These are phyloP conservation scores for Rhegmatorhina hoffmannsi DNA, from an alignment of 2,113 vertebrate species.

Conservation along the genomic window DNA sequence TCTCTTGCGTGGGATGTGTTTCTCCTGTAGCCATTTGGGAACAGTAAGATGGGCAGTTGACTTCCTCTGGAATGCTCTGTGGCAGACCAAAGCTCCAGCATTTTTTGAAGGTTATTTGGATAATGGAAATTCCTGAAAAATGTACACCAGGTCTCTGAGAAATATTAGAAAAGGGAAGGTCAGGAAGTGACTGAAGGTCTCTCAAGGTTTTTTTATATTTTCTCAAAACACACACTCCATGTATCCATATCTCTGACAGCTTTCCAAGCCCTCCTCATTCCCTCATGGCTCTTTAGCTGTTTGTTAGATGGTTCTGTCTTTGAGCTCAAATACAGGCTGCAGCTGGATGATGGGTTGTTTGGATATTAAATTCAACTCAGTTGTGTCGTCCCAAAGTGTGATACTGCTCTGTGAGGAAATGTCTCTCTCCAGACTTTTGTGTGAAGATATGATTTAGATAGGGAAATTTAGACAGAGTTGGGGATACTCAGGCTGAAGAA, in stretches of 20 bases:
- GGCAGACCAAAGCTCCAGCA: not conserved
- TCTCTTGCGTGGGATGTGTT: constrained; percentile 61
- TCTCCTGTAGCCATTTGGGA: constrained; percentile 43
- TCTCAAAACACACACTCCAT: not conserved
- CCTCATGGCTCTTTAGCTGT: not conserved
- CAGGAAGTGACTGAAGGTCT: constrained; percentile 36
- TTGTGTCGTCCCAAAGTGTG: accelerated
- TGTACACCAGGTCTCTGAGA: not conserved
- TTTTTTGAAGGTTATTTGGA: constrained; percentile 34
- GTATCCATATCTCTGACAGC: not conserved
- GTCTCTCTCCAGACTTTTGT: not conserved
- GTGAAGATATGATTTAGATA: not conserved
- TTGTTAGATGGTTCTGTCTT: not conserved
- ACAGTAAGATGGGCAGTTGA: constrained; percentile 40
- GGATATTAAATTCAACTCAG: not conserved
- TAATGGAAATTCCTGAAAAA: constrained; percentile 30
- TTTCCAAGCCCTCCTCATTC: not conserved
- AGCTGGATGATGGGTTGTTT: not conserved
- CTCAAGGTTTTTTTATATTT: constrained; percentile 42
- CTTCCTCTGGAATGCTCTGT: constrained; percentile 34
- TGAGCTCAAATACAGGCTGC: not conserved
- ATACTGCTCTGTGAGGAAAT: not conserved
- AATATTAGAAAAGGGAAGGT: not conserved
- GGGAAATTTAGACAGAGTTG: not conserved
- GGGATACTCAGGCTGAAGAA: not conserved